These are phyloP conservation scores for Hormaphis cornu DNA, from an alignment of 1,140 invertebrate species.

Conservation along the genomic window DNA sequence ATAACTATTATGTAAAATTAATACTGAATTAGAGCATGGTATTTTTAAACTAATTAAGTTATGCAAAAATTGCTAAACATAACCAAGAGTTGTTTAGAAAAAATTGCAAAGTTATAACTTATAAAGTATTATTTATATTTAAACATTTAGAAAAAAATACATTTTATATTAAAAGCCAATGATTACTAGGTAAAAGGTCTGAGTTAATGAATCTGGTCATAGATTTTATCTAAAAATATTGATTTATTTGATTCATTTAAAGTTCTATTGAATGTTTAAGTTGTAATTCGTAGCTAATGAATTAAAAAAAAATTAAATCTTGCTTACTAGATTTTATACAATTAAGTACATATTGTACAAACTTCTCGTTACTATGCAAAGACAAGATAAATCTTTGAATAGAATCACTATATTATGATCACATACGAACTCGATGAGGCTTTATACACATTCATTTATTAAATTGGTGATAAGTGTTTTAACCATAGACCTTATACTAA, in stretches of 20 bases:
- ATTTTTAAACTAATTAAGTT: no score
- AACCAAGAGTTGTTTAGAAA: no score
- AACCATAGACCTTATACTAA: no score
- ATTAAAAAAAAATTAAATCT: background rate
- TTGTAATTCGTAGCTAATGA: background rate
- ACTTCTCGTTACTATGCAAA: background rate
- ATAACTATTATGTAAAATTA: no score
- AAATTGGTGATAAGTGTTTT: background rate
- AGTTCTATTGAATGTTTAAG: background rate
- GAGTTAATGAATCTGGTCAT: background rate
- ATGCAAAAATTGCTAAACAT: no score
- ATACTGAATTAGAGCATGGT: no score
- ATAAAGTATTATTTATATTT: no score
- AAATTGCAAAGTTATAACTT: no score
- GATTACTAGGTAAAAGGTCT: background rate
- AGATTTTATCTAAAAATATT: background rate
- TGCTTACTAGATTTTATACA: background rate
- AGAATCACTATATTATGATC: background rate
- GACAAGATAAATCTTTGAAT: background rate
- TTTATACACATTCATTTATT: background rate
- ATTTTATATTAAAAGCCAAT: background rate
- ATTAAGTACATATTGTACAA: background rate
- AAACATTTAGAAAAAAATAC: no score
- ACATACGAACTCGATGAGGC: background rate
- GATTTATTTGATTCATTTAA: background rate